phyloP scores from a whole-genome alignment of 2,797 vertebrate species.

The Coluber constrictor region DNA sequence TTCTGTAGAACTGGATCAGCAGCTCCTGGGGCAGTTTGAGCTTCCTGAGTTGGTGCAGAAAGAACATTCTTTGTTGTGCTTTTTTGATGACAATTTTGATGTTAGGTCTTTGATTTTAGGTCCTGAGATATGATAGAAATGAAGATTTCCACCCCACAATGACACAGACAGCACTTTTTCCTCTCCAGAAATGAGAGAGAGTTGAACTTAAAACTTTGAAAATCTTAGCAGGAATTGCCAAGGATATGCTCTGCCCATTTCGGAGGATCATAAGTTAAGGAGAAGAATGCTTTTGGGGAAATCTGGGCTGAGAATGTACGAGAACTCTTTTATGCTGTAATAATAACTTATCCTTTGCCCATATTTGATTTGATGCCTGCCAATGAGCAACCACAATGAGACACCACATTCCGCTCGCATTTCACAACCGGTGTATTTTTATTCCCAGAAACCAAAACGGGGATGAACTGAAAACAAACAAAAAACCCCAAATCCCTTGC shows the following conservation, averaged over 20 bases:
- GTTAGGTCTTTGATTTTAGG: too few relatives aligned
- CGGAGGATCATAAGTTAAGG: not conserved
- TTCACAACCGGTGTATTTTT: constrained; percentile 36
- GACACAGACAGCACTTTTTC: not conserved
- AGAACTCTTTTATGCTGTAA: constrained; percentile 43
- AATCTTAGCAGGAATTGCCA: not conserved
- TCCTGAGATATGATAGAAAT: too few relatives aligned
- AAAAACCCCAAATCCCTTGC: constrained; percentile 27
- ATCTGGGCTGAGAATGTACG: constrained; percentile 14
- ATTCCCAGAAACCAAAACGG: not conserved
- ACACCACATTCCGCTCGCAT: constrained; percentile 32
- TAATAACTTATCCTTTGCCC: constrained; percentile 39
- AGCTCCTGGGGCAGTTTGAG: too few relatives aligned
- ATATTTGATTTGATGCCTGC: constrained; percentile 48
- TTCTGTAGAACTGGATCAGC: too few relatives aligned
- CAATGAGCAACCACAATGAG: constrained; percentile 35
- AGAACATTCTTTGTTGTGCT: too few relatives aligned
- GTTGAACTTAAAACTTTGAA: not conserved
- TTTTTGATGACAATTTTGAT: too few relatives aligned
- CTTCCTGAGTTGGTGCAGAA: too few relatives aligned
- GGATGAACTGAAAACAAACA: constrained; percentile 2
- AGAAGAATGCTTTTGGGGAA: constrained; percentile 31
- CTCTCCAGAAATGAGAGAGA: not conserved
- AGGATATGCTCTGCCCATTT: not conserved
- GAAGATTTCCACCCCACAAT: not conserved